phyloP scores from a whole-genome alignment of 2,888 invertebrate species.

The Chrysomela aeneicollis region DNA sequence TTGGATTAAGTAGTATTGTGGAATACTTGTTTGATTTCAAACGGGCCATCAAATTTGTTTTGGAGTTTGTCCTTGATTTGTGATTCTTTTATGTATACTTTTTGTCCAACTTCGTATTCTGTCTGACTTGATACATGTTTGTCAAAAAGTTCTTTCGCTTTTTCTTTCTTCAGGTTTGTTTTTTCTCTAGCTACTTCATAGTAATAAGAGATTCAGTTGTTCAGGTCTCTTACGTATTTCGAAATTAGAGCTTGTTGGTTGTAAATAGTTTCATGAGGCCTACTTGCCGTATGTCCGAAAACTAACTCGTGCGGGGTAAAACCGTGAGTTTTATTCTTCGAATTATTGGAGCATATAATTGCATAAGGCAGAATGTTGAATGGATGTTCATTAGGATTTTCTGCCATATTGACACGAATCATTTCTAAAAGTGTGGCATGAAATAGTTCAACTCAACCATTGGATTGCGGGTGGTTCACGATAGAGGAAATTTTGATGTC shows the following conservation, averaged over 20 bases:
- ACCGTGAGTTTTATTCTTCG: slow-evolving; percentile 18
- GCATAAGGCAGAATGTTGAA: slow-evolving; percentile 28
- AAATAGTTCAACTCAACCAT: slow-evolving; percentile 27
- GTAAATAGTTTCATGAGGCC: slow-evolving; percentile 33
- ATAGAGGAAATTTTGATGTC: slow-evolving; percentile 15
- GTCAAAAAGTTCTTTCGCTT: slow-evolving; percentile 32
- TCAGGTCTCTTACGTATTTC: slow-evolving; percentile 35
- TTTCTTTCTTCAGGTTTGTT: slow-evolving; percentile 28
- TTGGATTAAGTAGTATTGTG: background rate
- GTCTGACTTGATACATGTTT: slow-evolving; percentile 11
- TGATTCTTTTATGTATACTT: slow-evolving; percentile 21
- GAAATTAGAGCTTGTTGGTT: slow-evolving; percentile 34
- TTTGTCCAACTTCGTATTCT: slow-evolving; percentile 29
- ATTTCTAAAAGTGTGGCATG: slow-evolving; percentile 33
- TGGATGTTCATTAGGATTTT: slow-evolving; percentile 30
- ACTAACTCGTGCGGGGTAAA: slow-evolving; percentile 34
- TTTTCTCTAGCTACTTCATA: slow-evolving; percentile 30
- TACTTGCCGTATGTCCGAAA: slow-evolving; percentile 32
- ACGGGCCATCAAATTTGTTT: background rate
- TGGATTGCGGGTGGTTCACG: background rate
- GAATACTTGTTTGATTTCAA: slow-evolving; percentile 1
- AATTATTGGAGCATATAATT: slow-evolving; percentile 2
- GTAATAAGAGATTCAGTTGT: slow-evolving; percentile 27
- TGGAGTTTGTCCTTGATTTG: background rate
- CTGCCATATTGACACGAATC: slow-evolving; percentile 22